Base-by-base conservation (phyloP, 2,888 invertebrate genomes). In the Aproaerema taeniolella region DNA sequence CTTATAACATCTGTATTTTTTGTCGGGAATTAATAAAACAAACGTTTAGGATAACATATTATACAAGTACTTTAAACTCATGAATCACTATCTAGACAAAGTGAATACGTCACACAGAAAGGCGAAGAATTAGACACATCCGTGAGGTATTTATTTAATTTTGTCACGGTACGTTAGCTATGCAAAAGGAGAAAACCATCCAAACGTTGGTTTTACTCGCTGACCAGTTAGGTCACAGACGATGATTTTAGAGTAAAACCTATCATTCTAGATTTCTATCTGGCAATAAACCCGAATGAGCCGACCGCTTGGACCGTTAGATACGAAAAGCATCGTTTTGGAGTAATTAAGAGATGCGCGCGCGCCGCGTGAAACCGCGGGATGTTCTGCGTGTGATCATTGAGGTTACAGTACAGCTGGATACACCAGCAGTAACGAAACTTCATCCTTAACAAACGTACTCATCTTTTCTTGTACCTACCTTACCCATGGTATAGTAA, bases 321-420 rank as follows among this genome's bases (percentile, higher is more conserved):
- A 24, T 25, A 38, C 32, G 28, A 41, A 41, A 38, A 30, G 13
- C 14, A 34, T 11, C 20, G 25, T 41, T 41, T 44, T 28, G 32
- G 15, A 30, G 42, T 42, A 43, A 43, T 43, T 40, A 40, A 28
- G 8, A 8, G 20, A 8, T n/a, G n/a, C 26, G n/a, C 6, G n/a
- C 20, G n/a, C 2, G 36, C 31, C 1, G 36, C 31, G 30, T 35
- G 31, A 31, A 41, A 16, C 31, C n/a, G 11, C 26, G 11, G 14
- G 11, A n/a, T 44, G 52, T 53, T 52, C 47, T 58, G 58, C 63
- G 58, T 46, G 12, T 57, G 62, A 42, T 55, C 68, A 67, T 55
- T 54, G 55, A 49, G 69, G 67, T 60, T 69, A 54, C 37, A 30
- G 31, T 14, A 9, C 10, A 12, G 15, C 12, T 20, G 20, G 5